Evolutionary conservation across 2,797 vertebrate species (phyloP).

Genomic region (Enoplosus armatus): DNA sequence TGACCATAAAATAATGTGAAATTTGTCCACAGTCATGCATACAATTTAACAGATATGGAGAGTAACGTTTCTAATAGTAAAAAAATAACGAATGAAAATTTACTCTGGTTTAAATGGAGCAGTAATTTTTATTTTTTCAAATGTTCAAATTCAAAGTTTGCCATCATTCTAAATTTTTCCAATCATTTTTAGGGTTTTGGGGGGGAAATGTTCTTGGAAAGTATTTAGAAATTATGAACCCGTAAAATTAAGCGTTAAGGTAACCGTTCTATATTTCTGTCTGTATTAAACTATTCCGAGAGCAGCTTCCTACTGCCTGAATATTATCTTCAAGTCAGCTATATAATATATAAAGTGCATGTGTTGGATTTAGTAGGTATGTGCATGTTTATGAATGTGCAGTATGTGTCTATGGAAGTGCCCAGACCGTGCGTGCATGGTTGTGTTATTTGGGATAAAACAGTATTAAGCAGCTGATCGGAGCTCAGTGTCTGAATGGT

Average conservation of each 20-base stretch:
- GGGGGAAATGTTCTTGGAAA: background rate
- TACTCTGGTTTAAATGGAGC: background rate
- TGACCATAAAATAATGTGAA: background rate
- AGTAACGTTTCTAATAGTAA: background rate
- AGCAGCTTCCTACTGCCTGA: background rate
- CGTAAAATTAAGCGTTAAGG: background rate
- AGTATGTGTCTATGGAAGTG: conserved; percentile 20
- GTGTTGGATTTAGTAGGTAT: background rate
- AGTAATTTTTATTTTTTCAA: background rate
- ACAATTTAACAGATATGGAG: background rate
- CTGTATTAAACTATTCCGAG: background rate
- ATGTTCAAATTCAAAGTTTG: background rate
- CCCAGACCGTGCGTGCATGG: conserved; percentile 11
- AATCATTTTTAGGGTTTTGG: too few relatives aligned
- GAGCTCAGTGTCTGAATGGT: conserved; percentile 84
- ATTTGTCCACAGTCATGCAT: background rate
- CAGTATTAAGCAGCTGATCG: conserved; percentile 82
- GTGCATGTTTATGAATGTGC: background rate
- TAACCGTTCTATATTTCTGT: background rate
- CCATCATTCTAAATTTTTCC: too few relatives aligned
- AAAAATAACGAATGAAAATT: background rate
- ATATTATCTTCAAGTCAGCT: background rate
- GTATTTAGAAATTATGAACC: background rate
- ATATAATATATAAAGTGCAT: background rate
- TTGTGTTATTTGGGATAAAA: conserved; percentile 78